phyloP scores from a whole-genome alignment of 2,888 invertebrate species.

The Cryptops parisi region DNA sequence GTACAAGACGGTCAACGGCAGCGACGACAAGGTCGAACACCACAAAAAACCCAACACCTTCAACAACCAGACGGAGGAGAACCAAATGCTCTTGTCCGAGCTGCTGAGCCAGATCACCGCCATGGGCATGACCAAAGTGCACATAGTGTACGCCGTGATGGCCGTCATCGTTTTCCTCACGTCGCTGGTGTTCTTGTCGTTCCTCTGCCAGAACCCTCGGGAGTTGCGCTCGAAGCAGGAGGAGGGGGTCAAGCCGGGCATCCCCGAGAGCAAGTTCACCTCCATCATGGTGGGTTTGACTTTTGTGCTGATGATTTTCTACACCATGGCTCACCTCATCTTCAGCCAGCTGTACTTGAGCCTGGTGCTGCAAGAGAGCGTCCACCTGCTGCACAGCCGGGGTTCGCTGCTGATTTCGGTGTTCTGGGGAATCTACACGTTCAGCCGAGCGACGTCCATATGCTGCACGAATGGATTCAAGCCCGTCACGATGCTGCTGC shows the following conservation, averaged over 20 bases:
- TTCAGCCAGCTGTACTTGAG: slow-evolving; percentile 34
- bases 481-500: slow-evolving; percentile 31
- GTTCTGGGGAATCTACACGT: slow-evolving; percentile 35
- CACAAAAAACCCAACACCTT: slow-evolving; percentile 21
- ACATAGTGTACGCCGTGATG: slow-evolving; percentile 33
- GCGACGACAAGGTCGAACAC: not conserved
- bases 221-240: slow-evolving; percentile 22
- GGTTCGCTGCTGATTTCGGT: slow-evolving; percentile 32
- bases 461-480: slow-evolving; percentile 30
- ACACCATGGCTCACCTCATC: slow-evolving; percentile 34
- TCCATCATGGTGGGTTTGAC: slow-evolving; percentile 27
- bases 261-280: slow-evolving; percentile 21
- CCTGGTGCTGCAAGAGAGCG: slow-evolving; percentile 28
- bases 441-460: slow-evolving; percentile 32
- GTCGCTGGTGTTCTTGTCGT: slow-evolving; percentile 28
- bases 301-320: slow-evolving; percentile 32
- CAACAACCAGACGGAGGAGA: slow-evolving; percentile 22
- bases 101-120: slow-evolving; percentile 21
- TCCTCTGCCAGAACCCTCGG: slow-evolving; percentile 28
- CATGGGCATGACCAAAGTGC: slow-evolving; percentile 23
- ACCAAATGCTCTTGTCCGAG: slow-evolving; percentile 18
- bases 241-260: not conserved
- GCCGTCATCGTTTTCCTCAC: slow-evolving; percentile 28
- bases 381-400: slow-evolving; percentile 26
- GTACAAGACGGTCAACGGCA: not conserved